Percentiles rank a stretch among this genome's conserved stretches.
Conservation (phyloP, 2,888 invertebrate species). For the Cacoxenus indagator region DNA sequence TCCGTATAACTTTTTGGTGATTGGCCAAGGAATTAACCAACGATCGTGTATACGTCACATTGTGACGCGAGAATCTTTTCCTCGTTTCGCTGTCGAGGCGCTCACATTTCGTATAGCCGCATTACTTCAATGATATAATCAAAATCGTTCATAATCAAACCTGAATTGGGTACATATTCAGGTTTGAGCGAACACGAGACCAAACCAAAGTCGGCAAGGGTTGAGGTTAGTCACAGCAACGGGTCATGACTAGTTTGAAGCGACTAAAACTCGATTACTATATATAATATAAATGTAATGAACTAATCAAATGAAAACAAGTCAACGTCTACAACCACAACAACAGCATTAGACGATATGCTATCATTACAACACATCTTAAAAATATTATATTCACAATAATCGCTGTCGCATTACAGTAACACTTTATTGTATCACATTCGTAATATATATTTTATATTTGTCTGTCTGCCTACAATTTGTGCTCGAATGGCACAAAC, state of each 20-base stretch:
- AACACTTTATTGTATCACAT: not conserved
- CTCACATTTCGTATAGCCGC: too few species aligned
- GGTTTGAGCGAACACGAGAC: not conserved
- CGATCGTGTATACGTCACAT: too few species aligned
- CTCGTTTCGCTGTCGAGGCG: too few species aligned
- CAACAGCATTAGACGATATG: slow-evolving; percentile 26
- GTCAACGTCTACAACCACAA: slow-evolving; percentile 35
- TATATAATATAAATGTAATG: not conserved
- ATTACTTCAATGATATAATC: too few species aligned
- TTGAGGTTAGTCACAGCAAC: slow-evolving; percentile 28
- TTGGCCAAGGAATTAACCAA: too few species aligned
- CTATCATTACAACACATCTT: slow-evolving; percentile 29
- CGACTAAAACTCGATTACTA: slow-evolving; percentile 27
- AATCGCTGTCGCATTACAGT: too few species aligned
- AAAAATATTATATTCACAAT: slow-evolving; percentile 9
- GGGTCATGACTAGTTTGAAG: slow-evolving; percentile 47
- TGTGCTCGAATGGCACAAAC: not conserved
- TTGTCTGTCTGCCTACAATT: too few species aligned
- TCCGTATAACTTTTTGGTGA: too few species aligned
- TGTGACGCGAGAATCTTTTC: too few species aligned
- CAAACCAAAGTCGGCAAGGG: slow-evolving; percentile 23
- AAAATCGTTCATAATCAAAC: too few species aligned
- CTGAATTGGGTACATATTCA: not conserved
- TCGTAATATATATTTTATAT: not conserved
- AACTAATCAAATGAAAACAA: not conserved